A percentile compares a stretch with the other conserved stretches of the same genome.
Evolutionary conservation across 2,797 vertebrate species (phyloP).

Genomic region (Trichosurus vulpecula): DNA sequence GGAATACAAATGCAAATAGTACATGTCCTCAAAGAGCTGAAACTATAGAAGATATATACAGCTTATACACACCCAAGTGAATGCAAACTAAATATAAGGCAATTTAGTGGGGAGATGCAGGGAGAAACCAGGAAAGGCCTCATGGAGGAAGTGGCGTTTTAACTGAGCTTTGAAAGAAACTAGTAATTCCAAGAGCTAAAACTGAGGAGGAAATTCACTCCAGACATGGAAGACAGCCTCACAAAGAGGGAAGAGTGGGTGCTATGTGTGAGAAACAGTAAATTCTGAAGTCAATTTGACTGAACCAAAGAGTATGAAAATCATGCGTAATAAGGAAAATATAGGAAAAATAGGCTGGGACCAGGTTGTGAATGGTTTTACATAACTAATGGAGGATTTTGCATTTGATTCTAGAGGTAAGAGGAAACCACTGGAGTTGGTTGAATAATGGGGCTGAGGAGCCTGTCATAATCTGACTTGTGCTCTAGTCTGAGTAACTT

Average conservation of each 20-base stretch:
- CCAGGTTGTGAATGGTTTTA: neutral
- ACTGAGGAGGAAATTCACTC: neutral
- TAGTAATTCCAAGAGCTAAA: neutral
- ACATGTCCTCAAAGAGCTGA: neutral
- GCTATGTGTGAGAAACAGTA: neutral
- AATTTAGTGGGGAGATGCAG: neutral
- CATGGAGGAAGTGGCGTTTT: neutral
- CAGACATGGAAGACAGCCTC: neutral
- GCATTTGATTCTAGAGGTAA: neutral
- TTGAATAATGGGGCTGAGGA: neutral
- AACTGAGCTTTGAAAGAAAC: neutral
- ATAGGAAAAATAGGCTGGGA: neutral
- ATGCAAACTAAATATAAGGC: neutral
- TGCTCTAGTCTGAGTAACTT: neutral
- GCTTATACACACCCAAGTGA: neutral
- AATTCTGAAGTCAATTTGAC: neutral
- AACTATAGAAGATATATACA: neutral
- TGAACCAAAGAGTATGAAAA: neutral
- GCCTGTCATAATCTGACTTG: neutral
- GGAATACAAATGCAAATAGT: neutral
- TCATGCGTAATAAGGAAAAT: neutral
- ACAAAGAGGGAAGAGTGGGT: neutral
- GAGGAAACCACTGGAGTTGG: neutral
- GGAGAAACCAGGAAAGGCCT: neutral
- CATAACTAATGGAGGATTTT: neutral